Percentiles rank a stretch among this genome's conserved stretches.
phyloP scores from a whole-genome alignment of 2,888 invertebrate species.

The Ashinkailepas kermadecensis region DNA sequence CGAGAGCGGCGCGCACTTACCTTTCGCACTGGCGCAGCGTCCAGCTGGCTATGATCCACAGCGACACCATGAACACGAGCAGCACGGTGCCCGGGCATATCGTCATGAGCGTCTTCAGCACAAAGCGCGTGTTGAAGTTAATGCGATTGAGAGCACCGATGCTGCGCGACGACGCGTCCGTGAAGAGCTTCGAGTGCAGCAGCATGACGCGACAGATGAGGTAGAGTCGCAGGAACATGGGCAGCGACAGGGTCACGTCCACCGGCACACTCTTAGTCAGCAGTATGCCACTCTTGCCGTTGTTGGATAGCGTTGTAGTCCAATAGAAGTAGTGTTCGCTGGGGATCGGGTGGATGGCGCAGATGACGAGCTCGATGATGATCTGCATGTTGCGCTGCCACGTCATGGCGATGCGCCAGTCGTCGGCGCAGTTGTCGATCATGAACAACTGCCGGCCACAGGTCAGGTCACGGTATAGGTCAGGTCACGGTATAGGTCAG shows the following conservation, averaged over 20 bases:
- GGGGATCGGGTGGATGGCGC: constrained; percentile 93
- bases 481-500: too few species aligned
- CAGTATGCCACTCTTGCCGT: constrained; percentile 61
- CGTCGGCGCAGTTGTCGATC: constrained; percentile 99
- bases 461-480: not conserved
- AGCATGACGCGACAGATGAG: constrained; percentile 99
- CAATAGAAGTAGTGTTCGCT: constrained; percentile 93
- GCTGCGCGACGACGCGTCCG: constrained; percentile 96
- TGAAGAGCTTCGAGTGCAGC: constrained; percentile 98
- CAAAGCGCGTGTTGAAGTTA: constrained; percentile 87
- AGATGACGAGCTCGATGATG: constrained; percentile 82
- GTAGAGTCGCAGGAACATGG: constrained; percentile 99
- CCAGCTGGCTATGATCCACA: constrained; percentile 99
- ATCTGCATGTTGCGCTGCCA: constrained; percentile 94
- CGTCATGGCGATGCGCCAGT: constrained; percentile 99
- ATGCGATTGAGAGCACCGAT: constrained; percentile 66
- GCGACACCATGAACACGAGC: constrained; percentile 96
- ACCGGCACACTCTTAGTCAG: constrained; percentile 64
- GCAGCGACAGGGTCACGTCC: constrained; percentile 94
- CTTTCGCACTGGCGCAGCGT: constrained; percentile 97
- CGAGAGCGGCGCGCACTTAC: constrained; percentile 48
- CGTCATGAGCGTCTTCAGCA: constrained; percentile 98
- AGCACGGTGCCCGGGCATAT: constrained; percentile 95
- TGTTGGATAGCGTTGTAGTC: constrained; percentile 91
- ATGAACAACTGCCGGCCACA: constrained; percentile 80